Evolutionary conservation across 1,140 invertebrate genomes (phyloP), one percentile per base, ranked within the genome.

Genomic region (Grapholita molesta): DNA sequence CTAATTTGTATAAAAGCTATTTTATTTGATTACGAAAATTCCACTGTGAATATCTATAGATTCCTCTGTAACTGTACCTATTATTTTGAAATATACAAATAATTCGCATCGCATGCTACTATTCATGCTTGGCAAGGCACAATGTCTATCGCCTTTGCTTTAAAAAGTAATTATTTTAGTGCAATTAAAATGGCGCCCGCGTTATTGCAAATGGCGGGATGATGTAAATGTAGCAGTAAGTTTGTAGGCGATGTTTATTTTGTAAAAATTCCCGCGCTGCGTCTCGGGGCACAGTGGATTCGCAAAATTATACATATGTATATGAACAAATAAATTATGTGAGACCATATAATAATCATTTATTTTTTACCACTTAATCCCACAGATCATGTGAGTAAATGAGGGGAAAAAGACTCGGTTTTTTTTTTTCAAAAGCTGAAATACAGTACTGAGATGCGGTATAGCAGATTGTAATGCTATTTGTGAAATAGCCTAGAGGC

Each of bases 281-380:
- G 86, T 86, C 85, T 85, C 83, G 79, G 82, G 83, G 85, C 87
- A 90, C 84, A 86, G 85, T 86, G 86, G 85, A 89, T 89, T 89
- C 89, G 87, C 89, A 88, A 80, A 87, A 88, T 88, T 91, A 89
- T 91, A 91, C 87, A 89, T 91, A 89, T 91, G 86, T 91, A 91
- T 91, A 91, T 91, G 89, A 85, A 85, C 82, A 89, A 90, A 89
- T 89, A 91, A 90, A 91, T 89, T 91, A 91, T 91, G 88, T 91
- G 86, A 90, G 83, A 87, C 82, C 82, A 84, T 85, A 83, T 5
- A 15, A 33, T 9, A 11, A 25, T 42, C 32, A 72, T 79, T 77
- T 52, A 71, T 70, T 57, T 57, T 57, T 12, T 21, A 15, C 35
- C n/a, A 9, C n/a, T 12, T 38, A 38, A 38, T n/a, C 35, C n/a